Evolutionary conservation across 1,140 invertebrate genomes (phyloP), one percentile per base, ranked within the genome.

Genomic region (Nilaparvata lugens): DNA sequence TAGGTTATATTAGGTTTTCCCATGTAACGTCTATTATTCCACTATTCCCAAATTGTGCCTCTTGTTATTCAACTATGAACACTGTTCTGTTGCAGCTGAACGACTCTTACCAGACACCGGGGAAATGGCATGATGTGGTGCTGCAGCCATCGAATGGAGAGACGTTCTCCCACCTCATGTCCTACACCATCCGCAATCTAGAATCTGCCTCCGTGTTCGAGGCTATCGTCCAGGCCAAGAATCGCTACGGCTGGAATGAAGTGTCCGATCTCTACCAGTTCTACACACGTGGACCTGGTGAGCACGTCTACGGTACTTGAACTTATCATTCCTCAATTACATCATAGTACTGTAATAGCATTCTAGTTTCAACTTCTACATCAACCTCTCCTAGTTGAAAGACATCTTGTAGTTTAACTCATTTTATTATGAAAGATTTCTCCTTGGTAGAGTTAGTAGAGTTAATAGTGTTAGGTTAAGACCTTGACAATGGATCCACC

Each of bases 91-190:
- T 61, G 69, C 73, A 85, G 83, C 80, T 84, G 67, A 88, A 88
- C 72, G 81, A 85, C 65, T 81, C 85, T 2, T 85, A 83, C 71
- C 83, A 86, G 69, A 79, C 82, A 69, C 83, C 83, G 0, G 84
- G 84, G 0, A 79, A 83, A 59, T 88, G 85, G 86, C 84, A 86
- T 64, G 85, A 87, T 68, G 76, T 84, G 11, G 66, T 72, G 14
- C 62, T 74, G 1, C 66, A 67, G n/a, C 68, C 68, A 0, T 62
- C 68, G 13, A 73, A 76, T 60, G 70, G 74, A 40, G 74, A 76
- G 60, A 76, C 75, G 21, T 70, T 76, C 54, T 73, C 75, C 60
- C 77, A 80, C 65, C 72, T 76, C 59, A 79, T 83, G 70, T 78
- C 76, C 4, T 78, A 79, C 70, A 74, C 75, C 72, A 81, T 86